These are phyloP conservation scores for Dicentrarchus labrax DNA, from an alignment of 2,113 vertebrate species.

Conservation along the genomic window DNA sequence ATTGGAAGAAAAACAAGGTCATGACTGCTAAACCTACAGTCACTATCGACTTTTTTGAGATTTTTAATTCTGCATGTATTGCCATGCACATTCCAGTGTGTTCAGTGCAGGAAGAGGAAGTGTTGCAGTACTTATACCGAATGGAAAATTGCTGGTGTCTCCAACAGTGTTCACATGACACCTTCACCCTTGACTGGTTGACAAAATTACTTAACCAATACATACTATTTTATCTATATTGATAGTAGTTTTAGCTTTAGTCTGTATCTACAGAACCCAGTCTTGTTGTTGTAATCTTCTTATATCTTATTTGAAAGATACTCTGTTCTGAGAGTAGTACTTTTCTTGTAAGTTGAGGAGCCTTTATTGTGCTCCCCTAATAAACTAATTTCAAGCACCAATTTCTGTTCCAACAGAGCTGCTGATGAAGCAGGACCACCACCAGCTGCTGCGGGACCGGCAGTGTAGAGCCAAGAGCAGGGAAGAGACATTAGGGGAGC, in stretches of 20 bases:
- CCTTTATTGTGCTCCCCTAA: slow-evolving; percentile 34
- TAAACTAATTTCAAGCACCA: slow-evolving; percentile 46
- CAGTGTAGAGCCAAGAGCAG: slow-evolving; percentile 16
- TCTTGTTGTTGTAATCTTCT: not conserved
- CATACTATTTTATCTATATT: not conserved
- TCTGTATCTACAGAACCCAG: not conserved
- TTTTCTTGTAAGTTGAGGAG: slow-evolving; percentile 8
- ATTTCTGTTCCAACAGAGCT: slow-evolving; percentile 44
- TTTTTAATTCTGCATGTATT: not conserved
- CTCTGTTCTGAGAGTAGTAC: slow-evolving; percentile 4
- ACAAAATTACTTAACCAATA: not conserved
- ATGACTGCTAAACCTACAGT: not conserved
- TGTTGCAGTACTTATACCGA: not conserved
- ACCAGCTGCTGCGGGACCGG: slow-evolving; percentile 47
- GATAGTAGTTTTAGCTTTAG: not conserved
- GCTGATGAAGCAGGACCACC: slow-evolving; percentile 64
- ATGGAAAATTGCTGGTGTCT: not conserved
- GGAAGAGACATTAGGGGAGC: not conserved
- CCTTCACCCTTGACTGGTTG: not conserved
- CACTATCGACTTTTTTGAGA: not conserved
- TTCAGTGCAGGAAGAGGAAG: too few species aligned
- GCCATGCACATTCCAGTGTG: not conserved
- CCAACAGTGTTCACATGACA: not conserved
- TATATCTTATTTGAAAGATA: not conserved
- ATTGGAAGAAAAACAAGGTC: not conserved